These are phyloP conservation scores for Tenthredo mesomela DNA, from an alignment of 2,888 invertebrate genomes.

Conservation along the genomic window DNA sequence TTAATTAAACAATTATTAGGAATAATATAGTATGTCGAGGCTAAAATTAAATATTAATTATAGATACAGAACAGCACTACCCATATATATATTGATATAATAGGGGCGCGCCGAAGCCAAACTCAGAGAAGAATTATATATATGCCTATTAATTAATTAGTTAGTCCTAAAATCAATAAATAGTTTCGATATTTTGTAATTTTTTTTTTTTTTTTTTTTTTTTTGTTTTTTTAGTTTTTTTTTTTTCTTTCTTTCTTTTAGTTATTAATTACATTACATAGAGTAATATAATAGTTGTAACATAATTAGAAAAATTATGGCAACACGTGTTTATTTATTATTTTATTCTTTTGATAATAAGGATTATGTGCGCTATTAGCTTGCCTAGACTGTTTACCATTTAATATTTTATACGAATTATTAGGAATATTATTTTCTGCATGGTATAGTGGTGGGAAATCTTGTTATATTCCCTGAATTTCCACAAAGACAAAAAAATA, in stretches of 20 bases:
- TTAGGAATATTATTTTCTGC: constrained; percentile 21
- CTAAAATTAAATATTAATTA: constrained; percentile 34
- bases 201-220: background rate
- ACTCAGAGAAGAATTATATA: constrained; percentile 6
- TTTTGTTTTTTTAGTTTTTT: background rate
- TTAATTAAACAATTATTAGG: constrained; percentile 4
- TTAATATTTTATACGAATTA: background rate
- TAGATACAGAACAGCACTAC: constrained; percentile 12
- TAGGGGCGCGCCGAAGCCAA: constrained; percentile 1
- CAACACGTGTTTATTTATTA: constrained; percentile 31
- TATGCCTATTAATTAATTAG: constrained; percentile 19
- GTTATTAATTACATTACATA: constrained; percentile 23
- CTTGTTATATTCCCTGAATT: background rate
- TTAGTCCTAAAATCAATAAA: constrained; percentile 52
- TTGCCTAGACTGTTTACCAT: constrained; percentile 31
- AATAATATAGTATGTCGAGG: constrained; percentile 7
- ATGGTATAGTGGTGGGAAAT: background rate
- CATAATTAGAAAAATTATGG: constrained; percentile 48
- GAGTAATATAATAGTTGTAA: constrained; percentile 40
- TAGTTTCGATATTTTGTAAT: constrained; percentile 34
- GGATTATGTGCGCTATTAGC: constrained; percentile 41
- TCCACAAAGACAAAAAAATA: constrained; percentile 1
- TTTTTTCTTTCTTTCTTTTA: background rate
- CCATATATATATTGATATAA: background rate
- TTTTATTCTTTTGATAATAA: constrained; percentile 12